Base-by-base conservation (phyloP, 2,113 vertebrate genomes). In the Casuarius casuarius region DNA sequence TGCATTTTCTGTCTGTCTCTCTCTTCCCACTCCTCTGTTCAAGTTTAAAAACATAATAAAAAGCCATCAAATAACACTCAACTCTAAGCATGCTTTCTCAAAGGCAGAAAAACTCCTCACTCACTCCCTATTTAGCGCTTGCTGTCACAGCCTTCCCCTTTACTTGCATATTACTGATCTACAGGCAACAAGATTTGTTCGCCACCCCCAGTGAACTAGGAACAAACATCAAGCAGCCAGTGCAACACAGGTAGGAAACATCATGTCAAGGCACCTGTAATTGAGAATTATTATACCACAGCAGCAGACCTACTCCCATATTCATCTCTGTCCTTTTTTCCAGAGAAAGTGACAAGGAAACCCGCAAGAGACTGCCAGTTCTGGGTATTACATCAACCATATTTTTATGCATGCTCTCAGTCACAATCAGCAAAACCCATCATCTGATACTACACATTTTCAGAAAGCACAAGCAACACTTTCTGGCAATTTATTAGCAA, bases 401-500 rank as follows among this genome's bases (percentile, higher is more conserved):
- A 73, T 87, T 89, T 94, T 95, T 83, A 90, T 93, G 93, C 46
- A 54, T 42, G 59, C 67, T 91, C 75, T 94, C 79, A 74, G 87
- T 70, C 81, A 87, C 92, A 84, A 84, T 59, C 84, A 77, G 77
- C 65, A 96, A 86, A 90, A 90, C 71, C 71, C 82, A 93, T 79
- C 71, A 87, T 67, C 78, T 88, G 54, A 77, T 70, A 84, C 78
- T 38, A 70, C 23, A 29, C 4, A 2, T 90, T 93, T 87, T 96
- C 92, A 96, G 85, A 76, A 94, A 93, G 92, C 71, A 90, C 71
- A 96, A 94, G 92, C 82, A 95, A 90, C 54, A 80, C 46, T 95
- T 92, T 95, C 93, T 92, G 71, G 78, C 78, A 92, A 93, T 96
- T 96, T 97, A 97, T 96, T 96, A 95, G 59, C 87, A 67, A 59